A percentile compares a stretch with the other conserved stretches of the same genome.
Conservation (phyloP, 2,113 vertebrate species). For the Glareola pratincola region DNA sequence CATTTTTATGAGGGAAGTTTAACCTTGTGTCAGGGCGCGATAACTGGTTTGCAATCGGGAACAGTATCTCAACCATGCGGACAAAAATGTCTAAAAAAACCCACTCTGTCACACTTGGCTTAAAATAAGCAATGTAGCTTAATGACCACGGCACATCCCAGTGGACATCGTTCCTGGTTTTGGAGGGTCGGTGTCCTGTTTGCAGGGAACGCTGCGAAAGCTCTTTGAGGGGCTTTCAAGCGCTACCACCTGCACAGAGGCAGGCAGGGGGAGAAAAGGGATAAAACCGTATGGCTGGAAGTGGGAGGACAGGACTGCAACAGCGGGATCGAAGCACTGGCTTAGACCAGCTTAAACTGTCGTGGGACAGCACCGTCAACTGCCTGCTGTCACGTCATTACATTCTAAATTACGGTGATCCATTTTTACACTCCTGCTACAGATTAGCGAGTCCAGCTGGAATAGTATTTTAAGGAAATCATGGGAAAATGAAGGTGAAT, state of each 20-base stretch:
- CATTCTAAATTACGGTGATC: not conserved
- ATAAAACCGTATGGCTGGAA: not conserved
- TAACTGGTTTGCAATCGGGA: not conserved
- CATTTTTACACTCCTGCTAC: not conserved
- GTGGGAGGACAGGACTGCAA: not conserved
- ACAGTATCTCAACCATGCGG: not conserved
- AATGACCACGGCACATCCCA: not conserved
- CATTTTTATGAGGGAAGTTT: not conserved
- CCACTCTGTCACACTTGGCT: too few relatives aligned
- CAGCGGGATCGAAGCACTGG: not conserved
- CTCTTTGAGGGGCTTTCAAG: not conserved
- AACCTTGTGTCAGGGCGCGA: not conserved
- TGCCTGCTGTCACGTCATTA: not conserved
- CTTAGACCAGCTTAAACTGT: not conserved
- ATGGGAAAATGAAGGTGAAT: not conserved
- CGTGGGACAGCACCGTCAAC: not conserved
- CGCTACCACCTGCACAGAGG: not conserved
- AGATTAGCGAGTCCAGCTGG: not conserved
- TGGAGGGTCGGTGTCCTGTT: not conserved
- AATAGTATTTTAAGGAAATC: not conserved
- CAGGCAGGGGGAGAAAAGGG: not conserved
- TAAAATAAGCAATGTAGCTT: too few relatives aligned
- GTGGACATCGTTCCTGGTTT: not conserved
- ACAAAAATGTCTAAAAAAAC: not conserved
- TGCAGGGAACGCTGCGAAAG: accelerated